A percentile compares a stretch with the other conserved stretches of the same genome.
phyloP scores from a whole-genome alignment of 2,797 vertebrate genomes.

The Nyctalus aviator region DNA sequence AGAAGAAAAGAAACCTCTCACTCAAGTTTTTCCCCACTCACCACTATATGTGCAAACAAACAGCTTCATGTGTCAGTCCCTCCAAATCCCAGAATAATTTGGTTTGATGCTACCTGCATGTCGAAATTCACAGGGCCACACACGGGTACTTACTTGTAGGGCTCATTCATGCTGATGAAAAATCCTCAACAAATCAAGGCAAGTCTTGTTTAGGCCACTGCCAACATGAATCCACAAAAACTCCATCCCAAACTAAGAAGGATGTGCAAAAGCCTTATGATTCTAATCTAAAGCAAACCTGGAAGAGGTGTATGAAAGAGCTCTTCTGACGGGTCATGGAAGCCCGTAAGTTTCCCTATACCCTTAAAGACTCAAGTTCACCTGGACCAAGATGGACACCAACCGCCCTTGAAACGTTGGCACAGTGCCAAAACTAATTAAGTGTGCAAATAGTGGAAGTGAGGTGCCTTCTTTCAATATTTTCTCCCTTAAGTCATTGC shows the following conservation, averaged over 20 bases:
- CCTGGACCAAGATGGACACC: background rate
- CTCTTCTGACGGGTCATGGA: background rate
- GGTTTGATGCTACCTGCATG: background rate
- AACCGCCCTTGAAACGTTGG: background rate
- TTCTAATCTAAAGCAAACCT: background rate
- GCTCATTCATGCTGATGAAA: background rate
- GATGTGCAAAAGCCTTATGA: background rate
- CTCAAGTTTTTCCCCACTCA: background rate
- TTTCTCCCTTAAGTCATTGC: constrained; percentile 34
- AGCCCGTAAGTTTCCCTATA: background rate
- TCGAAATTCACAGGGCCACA: background rate
- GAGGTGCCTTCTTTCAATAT: background rate
- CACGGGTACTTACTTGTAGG: background rate
- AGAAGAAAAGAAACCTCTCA: background rate
- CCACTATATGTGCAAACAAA: background rate
- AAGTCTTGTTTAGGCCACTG: background rate
- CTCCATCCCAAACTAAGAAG: background rate
- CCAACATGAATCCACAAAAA: background rate
- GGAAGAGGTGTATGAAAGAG: background rate
- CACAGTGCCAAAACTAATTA: background rate
- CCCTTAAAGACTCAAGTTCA: background rate
- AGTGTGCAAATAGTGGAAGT: background rate
- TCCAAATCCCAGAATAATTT: background rate
- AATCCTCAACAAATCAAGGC: constrained; percentile 22
- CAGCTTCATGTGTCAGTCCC: background rate